phyloP scores from a whole-genome alignment of 1,140 invertebrate species.

The Cydia pomonella region DNA sequence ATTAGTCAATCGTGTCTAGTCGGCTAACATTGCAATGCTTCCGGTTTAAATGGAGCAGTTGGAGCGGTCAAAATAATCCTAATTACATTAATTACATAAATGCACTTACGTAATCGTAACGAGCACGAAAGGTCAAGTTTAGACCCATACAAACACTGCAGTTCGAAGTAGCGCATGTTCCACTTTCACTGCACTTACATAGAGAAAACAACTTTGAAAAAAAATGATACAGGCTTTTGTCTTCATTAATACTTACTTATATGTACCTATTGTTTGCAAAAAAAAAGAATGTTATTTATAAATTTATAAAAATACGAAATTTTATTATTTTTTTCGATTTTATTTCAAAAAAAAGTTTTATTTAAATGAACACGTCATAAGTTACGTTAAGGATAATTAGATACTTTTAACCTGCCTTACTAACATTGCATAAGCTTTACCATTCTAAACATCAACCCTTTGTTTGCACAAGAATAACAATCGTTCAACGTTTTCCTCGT shows the following conservation, averaged over 20 bases:
- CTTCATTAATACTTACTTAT: too few relatives aligned
- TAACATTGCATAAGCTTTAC: not conserved
- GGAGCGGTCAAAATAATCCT: not conserved
- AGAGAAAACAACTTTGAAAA: not conserved
- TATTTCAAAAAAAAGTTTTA: too few relatives aligned
- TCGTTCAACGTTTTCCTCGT: too few relatives aligned
- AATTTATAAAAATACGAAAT: too few relatives aligned
- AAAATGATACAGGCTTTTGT: not conserved
- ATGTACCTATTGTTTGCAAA: too few relatives aligned
- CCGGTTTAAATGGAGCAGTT: not conserved
- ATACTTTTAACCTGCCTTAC: not conserved
- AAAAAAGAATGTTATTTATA: too few relatives aligned
- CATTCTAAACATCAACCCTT: not conserved
- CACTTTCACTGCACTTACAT: not conserved
- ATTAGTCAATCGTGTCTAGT: conserved; percentile 1
- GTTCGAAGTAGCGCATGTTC: not conserved
- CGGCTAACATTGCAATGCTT: conserved; percentile 3
- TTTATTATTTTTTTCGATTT: too few relatives aligned
- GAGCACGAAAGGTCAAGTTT: conserved; percentile 21
- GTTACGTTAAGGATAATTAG: not conserved
- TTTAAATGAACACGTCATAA: not conserved
- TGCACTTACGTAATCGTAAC: not conserved
- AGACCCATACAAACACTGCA: not conserved
- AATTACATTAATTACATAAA: conserved; percentile 29
- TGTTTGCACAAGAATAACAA: too few relatives aligned